Conservation (phyloP, 1,140 invertebrate species). For the Drosophila lacteicornis region DNA sequence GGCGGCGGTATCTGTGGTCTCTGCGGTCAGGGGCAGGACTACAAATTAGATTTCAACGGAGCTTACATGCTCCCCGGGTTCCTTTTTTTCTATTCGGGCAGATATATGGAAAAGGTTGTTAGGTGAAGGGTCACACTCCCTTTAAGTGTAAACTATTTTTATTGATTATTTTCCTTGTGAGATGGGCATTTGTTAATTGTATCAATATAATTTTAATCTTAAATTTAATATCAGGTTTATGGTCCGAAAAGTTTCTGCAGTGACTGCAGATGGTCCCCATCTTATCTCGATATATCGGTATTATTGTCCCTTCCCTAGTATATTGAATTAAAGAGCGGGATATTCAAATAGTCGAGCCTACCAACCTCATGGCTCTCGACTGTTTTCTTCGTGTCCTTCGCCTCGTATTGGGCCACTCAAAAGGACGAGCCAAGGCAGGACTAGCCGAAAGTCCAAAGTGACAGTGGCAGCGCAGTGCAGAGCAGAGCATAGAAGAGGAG, state of each 20-base stretch:
- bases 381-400: conserved; percentile 8
- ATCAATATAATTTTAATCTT: no score
- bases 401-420: conserved; percentile 14
- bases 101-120: neutral
- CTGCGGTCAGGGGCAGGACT: conserved; percentile 43
- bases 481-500: conserved; percentile 42
- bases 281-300: neutral
- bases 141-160: neutral
- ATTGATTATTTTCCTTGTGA: neutral
- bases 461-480: conserved; percentile 58
- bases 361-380: no score
- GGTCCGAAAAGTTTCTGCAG: no score
- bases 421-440: conserved; percentile 31
- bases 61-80: conserved; percentile 57
- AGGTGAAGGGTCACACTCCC: neutral
- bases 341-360: neutral
- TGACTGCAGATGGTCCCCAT: no score
- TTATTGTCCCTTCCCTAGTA: no score
- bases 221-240: no score
- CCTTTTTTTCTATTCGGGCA: neutral
- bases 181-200: no score
- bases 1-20: conserved; percentile 8
- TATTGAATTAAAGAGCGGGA: neutral
- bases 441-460: conserved; percentile 59
- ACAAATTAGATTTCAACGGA: conserved; percentile 79